phyloP scores from a whole-genome alignment of 2,797 vertebrate genomes.

The Nothura maculosa region DNA sequence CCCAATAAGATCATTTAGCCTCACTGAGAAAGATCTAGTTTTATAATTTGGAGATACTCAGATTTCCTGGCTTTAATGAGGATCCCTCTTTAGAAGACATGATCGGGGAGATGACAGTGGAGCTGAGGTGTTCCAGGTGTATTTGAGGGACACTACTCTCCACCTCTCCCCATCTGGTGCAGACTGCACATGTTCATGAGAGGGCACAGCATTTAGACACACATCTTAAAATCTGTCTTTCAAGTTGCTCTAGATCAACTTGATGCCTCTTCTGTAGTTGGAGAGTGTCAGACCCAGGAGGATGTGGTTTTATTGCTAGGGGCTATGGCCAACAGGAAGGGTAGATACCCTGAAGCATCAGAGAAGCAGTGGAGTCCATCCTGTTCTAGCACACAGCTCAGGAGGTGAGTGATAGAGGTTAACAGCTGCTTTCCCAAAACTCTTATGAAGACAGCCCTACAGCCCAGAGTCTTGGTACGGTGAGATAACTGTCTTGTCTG shows the following conservation, averaged over 20 bases:
- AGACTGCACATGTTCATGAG: rapidly evolving
- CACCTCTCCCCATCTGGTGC: rapidly evolving
- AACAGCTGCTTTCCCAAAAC: background rate
- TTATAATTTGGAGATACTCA: background rate
- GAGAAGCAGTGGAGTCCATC: rapidly evolving
- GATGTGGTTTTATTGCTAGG: background rate
- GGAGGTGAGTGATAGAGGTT: too few species aligned
- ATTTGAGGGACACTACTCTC: background rate
- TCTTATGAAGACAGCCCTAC: background rate
- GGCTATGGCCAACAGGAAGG: background rate
- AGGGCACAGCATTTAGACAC: background rate
- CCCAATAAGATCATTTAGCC: rapidly evolving
- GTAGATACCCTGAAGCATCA: background rate
- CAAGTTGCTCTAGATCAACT: background rate
- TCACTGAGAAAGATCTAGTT: background rate
- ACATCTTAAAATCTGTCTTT: background rate
- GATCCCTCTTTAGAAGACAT: background rate
- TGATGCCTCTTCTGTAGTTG: background rate
- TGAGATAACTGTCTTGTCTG: background rate
- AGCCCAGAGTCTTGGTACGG: background rate
- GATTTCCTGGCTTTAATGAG: background rate
- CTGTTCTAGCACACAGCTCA: background rate
- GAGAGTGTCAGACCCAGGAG: background rate
- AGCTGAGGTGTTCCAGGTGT: background rate
- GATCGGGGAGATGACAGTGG: background rate